Evolutionary conservation across 2,797 vertebrate genomes (phyloP).

Genomic region (Manis javanica): DNA sequence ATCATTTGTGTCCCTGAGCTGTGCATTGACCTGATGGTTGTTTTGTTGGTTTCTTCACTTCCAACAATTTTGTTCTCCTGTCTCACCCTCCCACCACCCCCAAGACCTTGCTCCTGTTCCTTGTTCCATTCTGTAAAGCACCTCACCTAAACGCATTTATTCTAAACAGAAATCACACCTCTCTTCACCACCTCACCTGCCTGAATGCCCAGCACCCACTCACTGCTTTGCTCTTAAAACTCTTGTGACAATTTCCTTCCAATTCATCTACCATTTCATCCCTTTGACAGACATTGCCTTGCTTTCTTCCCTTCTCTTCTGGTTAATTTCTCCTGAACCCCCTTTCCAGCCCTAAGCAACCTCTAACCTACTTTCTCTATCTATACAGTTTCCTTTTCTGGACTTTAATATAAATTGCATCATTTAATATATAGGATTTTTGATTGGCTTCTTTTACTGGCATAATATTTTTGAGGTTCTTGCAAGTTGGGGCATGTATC

Average conservation of each 20-base stretch:
- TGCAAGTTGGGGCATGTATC: neutral
- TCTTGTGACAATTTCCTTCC: neutral
- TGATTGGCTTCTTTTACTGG: neutral
- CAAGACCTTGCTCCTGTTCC: neutral
- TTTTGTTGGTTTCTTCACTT: neutral
- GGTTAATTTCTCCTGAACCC: neutral
- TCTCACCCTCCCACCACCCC: no score
- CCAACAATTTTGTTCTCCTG: neutral
- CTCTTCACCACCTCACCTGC: neutral
- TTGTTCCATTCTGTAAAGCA: neutral
- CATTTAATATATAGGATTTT: neutral
- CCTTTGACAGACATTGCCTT: neutral
- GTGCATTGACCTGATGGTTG: neutral
- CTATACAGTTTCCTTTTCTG: neutral
- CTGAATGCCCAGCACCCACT: fast-evolving
- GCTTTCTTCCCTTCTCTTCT: neutral
- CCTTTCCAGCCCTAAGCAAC: neutral
- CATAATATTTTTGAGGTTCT: neutral
- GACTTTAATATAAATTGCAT: neutral
- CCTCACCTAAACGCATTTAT: neutral
- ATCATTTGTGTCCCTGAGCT: neutral
- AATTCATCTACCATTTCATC: neutral
- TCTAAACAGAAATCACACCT: neutral
- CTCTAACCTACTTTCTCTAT: neutral
- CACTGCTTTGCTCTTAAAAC: neutral